phyloP scores from a whole-genome alignment of 2,888 invertebrate genomes.

The Trachelus troglodyta region DNA sequence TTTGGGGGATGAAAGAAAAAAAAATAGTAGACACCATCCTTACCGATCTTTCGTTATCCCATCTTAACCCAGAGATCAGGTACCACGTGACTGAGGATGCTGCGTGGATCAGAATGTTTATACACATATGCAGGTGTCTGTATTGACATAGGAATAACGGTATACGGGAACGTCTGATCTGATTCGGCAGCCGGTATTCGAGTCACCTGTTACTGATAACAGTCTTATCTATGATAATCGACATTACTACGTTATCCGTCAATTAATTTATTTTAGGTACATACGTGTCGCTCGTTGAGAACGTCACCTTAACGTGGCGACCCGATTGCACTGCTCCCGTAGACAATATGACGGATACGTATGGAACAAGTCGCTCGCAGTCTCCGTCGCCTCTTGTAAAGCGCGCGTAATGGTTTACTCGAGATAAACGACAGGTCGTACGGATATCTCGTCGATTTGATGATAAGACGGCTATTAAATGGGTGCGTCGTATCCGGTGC shows the following conservation, averaged over 20 bases:
- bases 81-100: neutral
- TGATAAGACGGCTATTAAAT: conserved; percentile 41
- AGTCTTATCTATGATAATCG: neutral
- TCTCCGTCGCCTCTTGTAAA: neutral
- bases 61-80: neutral
- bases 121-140: neutral
- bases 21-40: neutral
- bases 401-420: conserved; percentile 23
- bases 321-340: neutral
- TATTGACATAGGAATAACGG: no score
- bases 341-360: neutral
- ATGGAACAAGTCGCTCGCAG: neutral
- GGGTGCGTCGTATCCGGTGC: conserved; percentile 33
- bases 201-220: neutral
- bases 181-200: neutral
- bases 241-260: neutral
- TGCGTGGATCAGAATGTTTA: neutral
- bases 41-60: neutral
- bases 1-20: neutral
- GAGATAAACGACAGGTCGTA: conserved; percentile 36
- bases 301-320: neutral
- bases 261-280: neutral
- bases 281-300: no score
- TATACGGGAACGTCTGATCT: neutral
- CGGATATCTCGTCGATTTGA: conserved; percentile 30